phyloP scores from a whole-genome alignment of 2,797 vertebrate genomes.

The Craterocephalus amniculus region DNA sequence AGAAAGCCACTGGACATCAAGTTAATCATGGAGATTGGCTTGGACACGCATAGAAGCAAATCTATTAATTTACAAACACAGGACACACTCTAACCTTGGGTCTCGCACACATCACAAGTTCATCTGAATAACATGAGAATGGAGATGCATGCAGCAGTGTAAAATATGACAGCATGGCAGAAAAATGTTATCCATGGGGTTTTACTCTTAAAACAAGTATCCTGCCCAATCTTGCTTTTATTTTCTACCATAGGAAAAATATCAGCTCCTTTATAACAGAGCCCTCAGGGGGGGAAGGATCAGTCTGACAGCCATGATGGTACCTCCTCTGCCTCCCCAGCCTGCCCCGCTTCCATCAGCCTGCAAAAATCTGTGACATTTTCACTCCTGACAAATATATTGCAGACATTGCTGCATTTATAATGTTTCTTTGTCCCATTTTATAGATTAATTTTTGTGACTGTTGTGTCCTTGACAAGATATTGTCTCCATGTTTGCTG shows the following conservation, averaged over 20 bases:
- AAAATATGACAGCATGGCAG: background rate
- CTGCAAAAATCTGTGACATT: constrained; percentile 45
- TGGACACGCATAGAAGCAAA: constrained; percentile 9
- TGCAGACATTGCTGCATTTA: constrained; percentile 16
- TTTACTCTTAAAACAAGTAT: constrained; percentile 8
- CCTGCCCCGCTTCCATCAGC: constrained; percentile 37
- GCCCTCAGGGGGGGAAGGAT: constrained; percentile 16
- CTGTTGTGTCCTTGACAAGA: constrained; percentile 28
- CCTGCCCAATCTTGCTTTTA: constrained; percentile 6
- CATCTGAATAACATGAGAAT: constrained; percentile 33
- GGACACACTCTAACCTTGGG: constrained; percentile 7
- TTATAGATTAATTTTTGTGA: constrained; percentile 25
- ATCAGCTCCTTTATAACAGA: constrained; percentile 38
- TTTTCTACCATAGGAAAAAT: constrained; percentile 35
- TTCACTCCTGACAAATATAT: constrained; percentile 32
- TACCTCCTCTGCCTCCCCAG: constrained; percentile 31
- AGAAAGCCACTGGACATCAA: background rate
- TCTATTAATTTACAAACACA: background rate
- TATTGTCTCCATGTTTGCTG: constrained; percentile 25
- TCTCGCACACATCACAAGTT: constrained; percentile 12
- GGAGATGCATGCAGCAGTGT: constrained; percentile 1
- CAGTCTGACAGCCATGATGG: constrained; percentile 49
- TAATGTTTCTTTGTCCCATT: constrained; percentile 11
- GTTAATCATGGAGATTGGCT: constrained; percentile 10
- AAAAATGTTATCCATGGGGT: constrained; percentile 20